Percentiles rank a stretch among this genome's conserved stretches.
Evolutionary conservation across 2,797 vertebrate species (phyloP).

Genomic region (Micropoecilia bifurca): DNA sequence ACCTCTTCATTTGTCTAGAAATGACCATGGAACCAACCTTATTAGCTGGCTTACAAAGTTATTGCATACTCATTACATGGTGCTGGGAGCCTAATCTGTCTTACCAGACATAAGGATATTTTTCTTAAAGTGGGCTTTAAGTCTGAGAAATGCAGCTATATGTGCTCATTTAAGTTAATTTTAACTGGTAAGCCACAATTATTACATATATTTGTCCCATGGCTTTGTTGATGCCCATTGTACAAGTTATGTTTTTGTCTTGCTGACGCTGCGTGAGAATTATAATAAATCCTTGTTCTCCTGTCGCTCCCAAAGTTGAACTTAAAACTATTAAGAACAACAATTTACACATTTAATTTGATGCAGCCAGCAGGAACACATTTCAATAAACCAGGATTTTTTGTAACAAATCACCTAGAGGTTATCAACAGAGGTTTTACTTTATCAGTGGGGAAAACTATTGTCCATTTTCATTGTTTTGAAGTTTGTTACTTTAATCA

Average conservation of each 20-base stretch:
- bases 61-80: slow-evolving; percentile 69
- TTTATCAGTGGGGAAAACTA: background rate
- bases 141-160: background rate
- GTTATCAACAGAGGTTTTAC: background rate
- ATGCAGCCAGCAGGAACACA: background rate
- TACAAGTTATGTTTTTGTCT: background rate
- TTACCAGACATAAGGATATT: slow-evolving; percentile 41
- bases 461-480: background rate
- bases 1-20: slow-evolving; percentile 70
- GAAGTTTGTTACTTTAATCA: background rate
- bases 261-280: background rate
- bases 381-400: background rate
- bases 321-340: background rate
- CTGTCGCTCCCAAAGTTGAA: background rate
- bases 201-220: background rate
- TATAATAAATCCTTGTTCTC: background rate
- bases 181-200: background rate
- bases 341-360: background rate
- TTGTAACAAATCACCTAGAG: background rate
- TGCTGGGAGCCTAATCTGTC: slow-evolving; percentile 41
- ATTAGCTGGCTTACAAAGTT: slow-evolving; percentile 74
- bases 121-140: slow-evolving; percentile 31
- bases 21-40: slow-evolving; percentile 64
- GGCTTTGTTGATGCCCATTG: background rate
- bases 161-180: background rate